Conservation (phyloP, 2,113 vertebrate genomes). For the Melierax canorus region DNA sequence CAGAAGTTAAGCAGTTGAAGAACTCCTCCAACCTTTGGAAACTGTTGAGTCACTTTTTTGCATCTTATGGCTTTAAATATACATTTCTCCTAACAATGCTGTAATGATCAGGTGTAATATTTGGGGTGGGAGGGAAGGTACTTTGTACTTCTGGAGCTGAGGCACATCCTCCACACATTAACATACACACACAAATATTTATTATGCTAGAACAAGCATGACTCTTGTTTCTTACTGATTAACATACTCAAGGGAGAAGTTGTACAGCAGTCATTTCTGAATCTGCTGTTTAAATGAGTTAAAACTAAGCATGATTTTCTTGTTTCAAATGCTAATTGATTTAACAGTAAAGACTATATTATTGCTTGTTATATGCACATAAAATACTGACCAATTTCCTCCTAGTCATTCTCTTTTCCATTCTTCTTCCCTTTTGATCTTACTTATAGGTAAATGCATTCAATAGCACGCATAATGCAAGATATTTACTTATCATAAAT, state of each 20-base stretch:
- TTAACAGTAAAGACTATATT: not conserved
- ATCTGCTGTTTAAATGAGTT: not conserved
- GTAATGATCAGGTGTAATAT: not conserved
- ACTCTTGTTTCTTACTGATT: not conserved
- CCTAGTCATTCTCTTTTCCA: not conserved
- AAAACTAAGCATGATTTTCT: not conserved
- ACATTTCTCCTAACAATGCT: not conserved
- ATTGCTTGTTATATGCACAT: not conserved
- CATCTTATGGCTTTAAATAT: not conserved
- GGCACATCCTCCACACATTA: not conserved
- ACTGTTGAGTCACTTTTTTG: not conserved
- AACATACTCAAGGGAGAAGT: not conserved
- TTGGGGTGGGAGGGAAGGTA: not conserved
- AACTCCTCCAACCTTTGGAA: not conserved
- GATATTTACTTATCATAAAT: not conserved
- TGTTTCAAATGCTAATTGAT: not conserved
- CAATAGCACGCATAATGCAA: not conserved
- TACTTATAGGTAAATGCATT: not conserved
- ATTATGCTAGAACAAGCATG: not conserved
- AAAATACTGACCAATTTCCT: not conserved
- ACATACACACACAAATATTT: not conserved
- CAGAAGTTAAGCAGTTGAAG: not conserved
- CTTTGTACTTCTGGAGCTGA: not conserved
- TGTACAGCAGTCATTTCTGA: not conserved
- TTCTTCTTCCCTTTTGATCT: not conserved